phyloP scores from a whole-genome alignment of 1,140 invertebrate species.

The Muscidifurax raptorellus region DNA sequence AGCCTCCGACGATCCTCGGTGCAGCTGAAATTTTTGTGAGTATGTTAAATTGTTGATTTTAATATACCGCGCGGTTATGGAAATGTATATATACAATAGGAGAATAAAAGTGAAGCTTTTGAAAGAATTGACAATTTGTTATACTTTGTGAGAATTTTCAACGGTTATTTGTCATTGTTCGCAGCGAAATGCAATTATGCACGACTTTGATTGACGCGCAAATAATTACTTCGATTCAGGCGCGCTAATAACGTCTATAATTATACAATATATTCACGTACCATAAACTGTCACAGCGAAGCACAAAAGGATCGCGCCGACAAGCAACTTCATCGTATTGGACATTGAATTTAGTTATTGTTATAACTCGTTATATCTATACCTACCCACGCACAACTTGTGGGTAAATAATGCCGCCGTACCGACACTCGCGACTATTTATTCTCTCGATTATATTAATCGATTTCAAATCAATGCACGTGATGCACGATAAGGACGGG shows the following conservation, averaged over 20 bases:
- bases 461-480: not conserved
- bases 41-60: not conserved
- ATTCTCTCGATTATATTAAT: not conserved
- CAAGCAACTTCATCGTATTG: not conserved
- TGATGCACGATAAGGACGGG: not conserved
- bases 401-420: not conserved
- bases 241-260: too few relatives aligned
- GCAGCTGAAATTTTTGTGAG: not conserved
- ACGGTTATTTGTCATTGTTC: too few relatives aligned
- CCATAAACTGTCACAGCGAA: not conserved
- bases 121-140: too few relatives aligned
- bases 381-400: not conserved
- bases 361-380: too few relatives aligned
- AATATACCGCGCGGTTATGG: too few relatives aligned
- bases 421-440: not conserved
- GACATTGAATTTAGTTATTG: not conserved
- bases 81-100: too few relatives aligned
- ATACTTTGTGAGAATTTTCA: too few relatives aligned
- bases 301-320: not conserved
- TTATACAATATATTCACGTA: not conserved
- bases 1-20: slow-evolving; percentile 59
- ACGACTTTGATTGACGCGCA: not conserved
- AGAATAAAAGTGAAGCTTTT: too few relatives aligned
- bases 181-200: too few relatives aligned
- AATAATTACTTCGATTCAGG: not conserved